Evolutionary conservation across 1,140 invertebrate species (phyloP), one percentile per base, ranked within the genome.

Genomic region (Pseudobourletiella spinata): DNA sequence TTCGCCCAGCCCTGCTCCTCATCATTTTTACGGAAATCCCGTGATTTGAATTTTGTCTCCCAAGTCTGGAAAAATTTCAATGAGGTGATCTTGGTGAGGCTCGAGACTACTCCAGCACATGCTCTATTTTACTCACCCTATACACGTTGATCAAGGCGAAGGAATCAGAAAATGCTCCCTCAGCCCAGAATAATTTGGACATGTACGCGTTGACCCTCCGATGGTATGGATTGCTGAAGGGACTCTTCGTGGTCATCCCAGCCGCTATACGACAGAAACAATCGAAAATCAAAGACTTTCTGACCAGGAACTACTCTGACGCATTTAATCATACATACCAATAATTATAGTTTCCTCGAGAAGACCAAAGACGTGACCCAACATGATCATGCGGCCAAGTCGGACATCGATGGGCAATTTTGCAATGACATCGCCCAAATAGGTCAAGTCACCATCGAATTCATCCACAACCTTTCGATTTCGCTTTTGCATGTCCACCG

Each of bases 281-380:
- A 39, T 39, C 8, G n/a, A 39, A 39, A n/a, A 39, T 39, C 8
- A n/a, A 39, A 39, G n/a, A 39, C 32, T 39, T 39, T 39, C 8
- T 39, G n/a, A 39, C n/a, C 32, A 39, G 8, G n/a, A 39, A 39
- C 32, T n/a, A n/a, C n/a, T n/a, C n/a, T n/a, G n/a, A 39, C 32
- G 32, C 32, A 39, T n/a, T n/a, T n/a, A n/a, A 39, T n/a, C 32
- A 39, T 39, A 67, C 65, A 76, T 74, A 89, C 88, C 91, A 73
- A 97, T 95, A 56, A 94, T 87, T 30, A 97, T 83, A 14, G 84
- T 78, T 65, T 95, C 92, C 28, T 89, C 83, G 0, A 96, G 73
- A 42, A 89, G 81, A 59, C 87, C 89, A 72, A 90, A 96, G 16
- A 89, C 82, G 73, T 93, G 84, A 1, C 94, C 94, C 0, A 97